A percentile compares a stretch with the other conserved stretches of the same genome.
phyloP scores from a whole-genome alignment of 2,888 invertebrate genomes.

The Myopa testacea region DNA sequence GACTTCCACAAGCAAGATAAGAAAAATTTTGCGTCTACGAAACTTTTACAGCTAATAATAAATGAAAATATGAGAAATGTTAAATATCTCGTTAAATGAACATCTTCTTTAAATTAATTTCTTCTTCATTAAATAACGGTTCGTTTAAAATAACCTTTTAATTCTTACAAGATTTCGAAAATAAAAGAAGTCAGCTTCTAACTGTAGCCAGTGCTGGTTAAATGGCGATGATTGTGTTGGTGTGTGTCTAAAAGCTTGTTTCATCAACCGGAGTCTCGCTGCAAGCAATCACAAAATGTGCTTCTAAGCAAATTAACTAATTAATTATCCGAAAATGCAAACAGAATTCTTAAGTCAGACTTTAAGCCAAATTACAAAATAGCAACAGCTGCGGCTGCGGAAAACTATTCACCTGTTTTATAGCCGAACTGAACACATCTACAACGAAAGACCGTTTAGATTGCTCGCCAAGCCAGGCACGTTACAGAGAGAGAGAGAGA shows the following conservation, averaged over 20 bases:
- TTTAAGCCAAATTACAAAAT: constrained; percentile 28
- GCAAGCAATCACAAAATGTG: not conserved
- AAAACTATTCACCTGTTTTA: constrained; percentile 33
- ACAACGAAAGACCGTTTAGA: not conserved
- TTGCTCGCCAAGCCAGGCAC: not conserved
- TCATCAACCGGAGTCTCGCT: constrained; percentile 10
- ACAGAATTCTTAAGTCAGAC: constrained; percentile 35
- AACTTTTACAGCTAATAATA: too few species aligned
- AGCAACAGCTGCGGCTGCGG: constrained; percentile 19
- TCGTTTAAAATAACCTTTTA: too few species aligned
- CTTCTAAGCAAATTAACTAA: constrained; percentile 50
- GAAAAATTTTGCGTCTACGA: too few species aligned
- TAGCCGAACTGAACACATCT: not conserved
- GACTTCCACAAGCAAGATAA: too few species aligned
- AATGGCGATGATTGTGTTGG: too few species aligned
- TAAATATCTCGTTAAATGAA: too few species aligned
- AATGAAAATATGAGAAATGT: too few species aligned
- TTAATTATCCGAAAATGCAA: constrained; percentile 56
- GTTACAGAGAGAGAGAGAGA: not conserved
- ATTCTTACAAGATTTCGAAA: not conserved
- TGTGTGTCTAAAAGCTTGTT: too few species aligned
- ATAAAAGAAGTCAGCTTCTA: not conserved
- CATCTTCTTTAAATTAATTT: too few species aligned
- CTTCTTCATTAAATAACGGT: too few species aligned
- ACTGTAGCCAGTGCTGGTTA: not conserved